A percentile compares a stretch with the other conserved stretches of the same genome.
These are phyloP conservation scores for Lanistes nyassanus DNA, from an alignment of 1,140 invertebrate species.

Conservation along the genomic window DNA sequence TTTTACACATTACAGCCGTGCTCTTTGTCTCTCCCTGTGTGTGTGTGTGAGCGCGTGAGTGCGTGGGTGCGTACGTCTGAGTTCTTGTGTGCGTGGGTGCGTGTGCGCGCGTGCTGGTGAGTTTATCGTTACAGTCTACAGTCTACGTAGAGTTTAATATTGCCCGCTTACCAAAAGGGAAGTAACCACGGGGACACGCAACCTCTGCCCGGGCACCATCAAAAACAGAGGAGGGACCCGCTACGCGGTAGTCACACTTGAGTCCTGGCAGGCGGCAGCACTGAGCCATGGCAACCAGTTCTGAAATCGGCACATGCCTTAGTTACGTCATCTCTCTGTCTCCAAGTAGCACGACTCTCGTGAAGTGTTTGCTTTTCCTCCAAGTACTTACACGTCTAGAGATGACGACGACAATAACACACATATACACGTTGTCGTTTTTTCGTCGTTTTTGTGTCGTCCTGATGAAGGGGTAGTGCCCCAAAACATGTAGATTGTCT, in stretches of 20 bases:
- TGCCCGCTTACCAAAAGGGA: conserved; percentile 2
- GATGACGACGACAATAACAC: background rate
- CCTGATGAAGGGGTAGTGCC: too few species aligned
- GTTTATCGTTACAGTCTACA: too few species aligned
- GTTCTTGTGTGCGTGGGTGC: too few species aligned
- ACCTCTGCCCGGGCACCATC: conserved; percentile 17
- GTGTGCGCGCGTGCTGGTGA: too few species aligned
- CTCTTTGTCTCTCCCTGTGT: background rate
- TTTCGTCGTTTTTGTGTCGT: too few species aligned
- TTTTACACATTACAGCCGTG: too few species aligned
- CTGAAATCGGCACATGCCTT: background rate
- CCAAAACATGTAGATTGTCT: too few species aligned
- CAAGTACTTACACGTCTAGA: background rate
- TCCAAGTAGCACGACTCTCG: background rate
- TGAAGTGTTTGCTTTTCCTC: background rate
- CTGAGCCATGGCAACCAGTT: conserved; percentile 28
- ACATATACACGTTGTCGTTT: background rate
- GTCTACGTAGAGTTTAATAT: background rate
- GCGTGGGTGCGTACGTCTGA: too few species aligned
- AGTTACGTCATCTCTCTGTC: background rate
- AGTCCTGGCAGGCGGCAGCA: conserved; percentile 28
- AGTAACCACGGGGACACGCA: background rate
- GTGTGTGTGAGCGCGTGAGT: background rate
- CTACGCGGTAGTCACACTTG: conserved; percentile 29
- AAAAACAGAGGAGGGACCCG: conserved; percentile 27